Conservation (phyloP, 2,113 vertebrate genomes). For the Heliornis fulica region DNA sequence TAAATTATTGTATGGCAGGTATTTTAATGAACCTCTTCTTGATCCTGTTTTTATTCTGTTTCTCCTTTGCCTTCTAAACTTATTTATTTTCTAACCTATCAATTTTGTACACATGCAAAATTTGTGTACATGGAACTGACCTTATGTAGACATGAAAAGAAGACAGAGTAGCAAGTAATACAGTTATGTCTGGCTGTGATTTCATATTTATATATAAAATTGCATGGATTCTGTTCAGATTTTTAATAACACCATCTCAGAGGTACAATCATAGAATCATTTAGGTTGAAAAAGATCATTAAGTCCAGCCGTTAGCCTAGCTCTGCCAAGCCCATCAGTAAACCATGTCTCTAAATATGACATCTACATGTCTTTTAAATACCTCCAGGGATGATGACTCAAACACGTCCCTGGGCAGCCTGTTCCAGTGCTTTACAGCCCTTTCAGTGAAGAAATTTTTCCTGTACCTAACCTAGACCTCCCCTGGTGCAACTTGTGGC, state of each 20-base stretch:
- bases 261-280: not conserved
- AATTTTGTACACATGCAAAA: not conserved
- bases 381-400: no score
- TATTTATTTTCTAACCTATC: not conserved
- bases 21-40: not conserved
- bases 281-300: no score
- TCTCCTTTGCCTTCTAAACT: not conserved
- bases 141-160: not conserved
- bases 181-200: not conserved
- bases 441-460: no score
- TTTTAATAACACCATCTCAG: not conserved
- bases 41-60: not conserved
- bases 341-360: no score
- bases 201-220: not conserved
- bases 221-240: not conserved
- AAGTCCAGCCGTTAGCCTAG: no score
- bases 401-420: no score
- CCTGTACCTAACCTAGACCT: no score
- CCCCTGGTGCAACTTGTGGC: no score
- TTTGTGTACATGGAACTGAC: not conserved
- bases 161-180: not conserved
- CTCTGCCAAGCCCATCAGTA: no score
- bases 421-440: no score
- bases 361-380: no score
- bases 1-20: not conserved